Base-by-base conservation (phyloP, 2,888 invertebrate species). In the Ceriagrion tenellum region DNA sequence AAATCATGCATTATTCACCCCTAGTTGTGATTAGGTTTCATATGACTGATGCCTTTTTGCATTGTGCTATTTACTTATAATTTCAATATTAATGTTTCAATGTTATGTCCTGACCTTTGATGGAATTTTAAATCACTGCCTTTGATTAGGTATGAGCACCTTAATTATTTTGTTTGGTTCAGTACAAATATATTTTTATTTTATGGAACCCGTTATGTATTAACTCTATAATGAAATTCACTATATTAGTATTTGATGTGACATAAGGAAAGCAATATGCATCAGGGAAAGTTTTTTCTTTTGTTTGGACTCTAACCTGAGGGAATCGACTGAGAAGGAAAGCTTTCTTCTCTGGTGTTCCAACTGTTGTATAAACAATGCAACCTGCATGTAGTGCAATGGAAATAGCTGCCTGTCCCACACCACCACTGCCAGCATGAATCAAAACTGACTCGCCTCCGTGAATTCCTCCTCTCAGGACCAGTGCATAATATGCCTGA, bases 401-500 rank as follows among this genome's bases (percentile, higher is more conserved):
- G 90, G 98, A 97, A 95, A 98, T 98, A n/a, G 98, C 98, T 0
- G 98, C 98, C 96, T 98, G 98, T 0, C 98, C 98, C 20, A 98
- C 98, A 35, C 98, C 98, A 55, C 98, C 98, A 95, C 98, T 98
- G 10, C 98, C 98, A 0, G 98, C 97, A 96, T 98, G 98, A 95
- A 98, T 97, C 0, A 98, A 96, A 74, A 97, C 96, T 59, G 96
- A 96, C 95, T 97, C 96, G 0, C 97, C 97, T 95, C 96, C 96
- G 96, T 97, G 96, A 96, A 98, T 97, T 95, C 97, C 97, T 88
- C 98, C 98, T 95, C 97, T 96, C 30, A 97, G 96, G 95, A 98
- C 97, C 26, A 98, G 96, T 0, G 98, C 98, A 96, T 97, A 98
- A 96, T 97, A 97, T 6, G 97, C 98, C 96, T 97, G 96, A 88